Base-by-base conservation (phyloP, 37 sponge, comb jelly and placozoan genomes). In the Hormiphora californensis region DNA sequence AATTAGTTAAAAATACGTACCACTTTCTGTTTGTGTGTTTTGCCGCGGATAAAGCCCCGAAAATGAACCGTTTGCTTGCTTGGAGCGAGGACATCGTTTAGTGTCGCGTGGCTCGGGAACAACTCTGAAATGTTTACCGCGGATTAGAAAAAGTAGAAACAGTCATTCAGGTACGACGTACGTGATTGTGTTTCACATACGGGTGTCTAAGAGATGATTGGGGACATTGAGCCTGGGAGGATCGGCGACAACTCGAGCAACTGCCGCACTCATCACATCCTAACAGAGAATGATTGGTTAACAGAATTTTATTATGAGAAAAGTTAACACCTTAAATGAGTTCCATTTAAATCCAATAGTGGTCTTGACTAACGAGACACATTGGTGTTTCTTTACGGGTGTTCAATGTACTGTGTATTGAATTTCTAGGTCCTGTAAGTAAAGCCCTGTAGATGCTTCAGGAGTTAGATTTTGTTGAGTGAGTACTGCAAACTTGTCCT, bases 111-210 rank as follows among this genome's bases (percentile, higher is more conserved):
- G 25, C 81, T 73, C 23, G 81, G 81, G 46, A 73, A 73, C 23
- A 73, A 41, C 46, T 73, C 44, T 73, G 81, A 73, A 73, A 40
- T n/a, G n/a, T n/a, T n/a, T n/a, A n/a, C n/a, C n/a, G n/a, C n/a
- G n/a, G n/a, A n/a, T n/a, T n/a, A n/a, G n/a, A n/a, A n/a, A n/a
- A n/a, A 49, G 53, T 49, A 49, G 53, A 49, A 49, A 49, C 53
- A 49, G 53, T 17, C 9, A 17, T 49, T 17, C 53, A 49, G 53
- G 12, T 49, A 9, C 53, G 53, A 17, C 12, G 15, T 49, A 9
- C 53, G 15, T 15, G 53, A 15, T 49, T 15, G 15, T 17, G 15
- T 49, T 49, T 15, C 35, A 73, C 81, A 43, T 33, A 73, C 81
- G 81, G 40, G 81, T 73, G 81, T 73, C 81, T 36, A 73, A 30